These are phyloP conservation scores for Napeogenes inachia DNA, from an alignment of 2,888 invertebrate species.

Conservation along the genomic window DNA sequence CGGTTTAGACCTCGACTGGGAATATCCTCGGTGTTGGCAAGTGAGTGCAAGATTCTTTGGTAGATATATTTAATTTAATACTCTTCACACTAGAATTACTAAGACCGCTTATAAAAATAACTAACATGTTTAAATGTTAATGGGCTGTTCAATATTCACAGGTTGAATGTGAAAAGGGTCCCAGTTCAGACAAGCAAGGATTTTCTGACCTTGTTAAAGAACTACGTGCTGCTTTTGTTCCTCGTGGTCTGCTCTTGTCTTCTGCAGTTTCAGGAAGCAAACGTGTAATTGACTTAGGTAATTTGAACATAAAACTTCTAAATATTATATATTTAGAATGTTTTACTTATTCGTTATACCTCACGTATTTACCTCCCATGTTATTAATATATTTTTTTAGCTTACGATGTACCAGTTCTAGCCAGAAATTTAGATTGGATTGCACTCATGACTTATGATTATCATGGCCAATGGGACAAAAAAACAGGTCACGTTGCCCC, in stretches of 20 bases:
- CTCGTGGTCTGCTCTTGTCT: constrained; percentile 84
- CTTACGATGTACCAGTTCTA: constrained; percentile 86
- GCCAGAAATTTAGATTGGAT: constrained; percentile 91
- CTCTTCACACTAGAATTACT: no score
- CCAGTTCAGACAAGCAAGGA: constrained; percentile 86
- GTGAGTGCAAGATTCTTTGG: constrained; percentile 46
- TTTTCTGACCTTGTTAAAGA: constrained; percentile 87
- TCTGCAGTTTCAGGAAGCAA: constrained; percentile 92
- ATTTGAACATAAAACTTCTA: constrained; percentile 14
- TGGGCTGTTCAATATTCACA: constrained; percentile 38
- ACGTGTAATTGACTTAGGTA: constrained; percentile 88
- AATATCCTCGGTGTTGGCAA: constrained; percentile 96
- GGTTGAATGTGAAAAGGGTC: constrained; percentile 90
- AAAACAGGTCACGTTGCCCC: constrained; percentile 93
- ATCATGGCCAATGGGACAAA: constrained; percentile 95
- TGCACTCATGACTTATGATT: constrained; percentile 94
- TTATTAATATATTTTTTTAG: constrained; percentile 38
- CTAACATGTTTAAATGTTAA: no score
- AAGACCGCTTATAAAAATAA: no score
- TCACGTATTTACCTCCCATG: background rate
- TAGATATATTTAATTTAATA: background rate
- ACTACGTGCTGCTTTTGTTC: constrained; percentile 82
- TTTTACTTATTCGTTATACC: no score
- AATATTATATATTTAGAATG: no score
- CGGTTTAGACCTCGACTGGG: constrained; percentile 96